Percentiles rank a stretch among this genome's conserved stretches.
These are phyloP conservation scores for Xiphophorus birchmanni DNA, from an alignment of 2,797 vertebrate genomes.

Conservation along the genomic window DNA sequence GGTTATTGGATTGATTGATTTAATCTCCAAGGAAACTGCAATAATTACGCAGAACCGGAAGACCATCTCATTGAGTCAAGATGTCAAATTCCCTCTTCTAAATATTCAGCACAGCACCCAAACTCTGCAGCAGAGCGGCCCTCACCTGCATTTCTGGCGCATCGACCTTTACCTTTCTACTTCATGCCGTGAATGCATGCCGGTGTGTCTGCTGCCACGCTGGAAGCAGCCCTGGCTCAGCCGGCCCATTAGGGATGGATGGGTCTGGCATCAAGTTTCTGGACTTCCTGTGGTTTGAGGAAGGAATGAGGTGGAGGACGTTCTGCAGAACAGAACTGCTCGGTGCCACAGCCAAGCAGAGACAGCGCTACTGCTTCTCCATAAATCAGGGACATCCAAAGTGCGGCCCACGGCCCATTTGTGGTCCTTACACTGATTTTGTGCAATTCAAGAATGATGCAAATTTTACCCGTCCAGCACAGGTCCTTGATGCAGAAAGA, in stretches of 20 bases:
- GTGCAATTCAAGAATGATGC: no score
- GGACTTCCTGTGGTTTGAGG: slow-evolving; percentile 61
- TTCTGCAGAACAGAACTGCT: slow-evolving; percentile 55
- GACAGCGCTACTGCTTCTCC: slow-evolving; percentile 31
- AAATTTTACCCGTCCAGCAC: no score
- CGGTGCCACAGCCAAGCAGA: slow-evolving; percentile 48
- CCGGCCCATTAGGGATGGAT: slow-evolving; percentile 67
- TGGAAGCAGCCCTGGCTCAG: slow-evolving; percentile 50
- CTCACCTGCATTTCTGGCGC: slow-evolving; percentile 61
- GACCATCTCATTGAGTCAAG: slow-evolving; percentile 17
- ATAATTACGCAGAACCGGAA: slow-evolving; percentile 32
- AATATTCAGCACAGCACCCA: slow-evolving; percentile 53
- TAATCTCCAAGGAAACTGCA: slow-evolving; percentile 47
- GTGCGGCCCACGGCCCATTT: no score
- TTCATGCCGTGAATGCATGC: slow-evolving; percentile 56
- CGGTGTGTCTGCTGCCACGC: slow-evolving; percentile 44
- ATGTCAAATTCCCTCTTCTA: slow-evolving; percentile 44
- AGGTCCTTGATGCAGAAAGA: no score
- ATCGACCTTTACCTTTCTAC: slow-evolving; percentile 41
- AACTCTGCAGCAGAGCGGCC: slow-evolving; percentile 32
- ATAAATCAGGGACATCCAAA: background rate
- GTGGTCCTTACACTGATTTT: no score
- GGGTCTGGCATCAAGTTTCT: slow-evolving; percentile 62
- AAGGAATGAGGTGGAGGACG: slow-evolving; percentile 58
- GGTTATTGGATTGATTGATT: slow-evolving; percentile 29